phyloP scores from a whole-genome alignment of 92 coral and sea anemone species.

The Parazoanthus darwini region DNA sequence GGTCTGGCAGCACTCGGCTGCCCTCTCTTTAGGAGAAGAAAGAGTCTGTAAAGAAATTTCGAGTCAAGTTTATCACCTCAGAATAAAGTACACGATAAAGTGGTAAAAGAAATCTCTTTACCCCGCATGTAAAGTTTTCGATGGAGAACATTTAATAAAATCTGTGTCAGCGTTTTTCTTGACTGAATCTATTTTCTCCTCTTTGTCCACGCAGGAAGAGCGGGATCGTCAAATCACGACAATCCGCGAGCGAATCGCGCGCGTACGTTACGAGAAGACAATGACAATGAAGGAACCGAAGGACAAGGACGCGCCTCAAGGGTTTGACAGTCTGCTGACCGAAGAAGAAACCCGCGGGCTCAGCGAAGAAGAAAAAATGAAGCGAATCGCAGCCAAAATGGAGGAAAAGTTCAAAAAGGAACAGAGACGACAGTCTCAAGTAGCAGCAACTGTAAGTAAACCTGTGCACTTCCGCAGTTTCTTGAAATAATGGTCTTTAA shows the following conservation, averaged over 20 bases:
- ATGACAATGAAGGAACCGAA: conserved; percentile 94
- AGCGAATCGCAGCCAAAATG: conserved; percentile 96
- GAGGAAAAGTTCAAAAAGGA: conserved; percentile 93
- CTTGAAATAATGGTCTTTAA: no score
- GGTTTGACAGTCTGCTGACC: conserved; percentile 85
- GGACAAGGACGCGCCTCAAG: conserved; percentile 71
- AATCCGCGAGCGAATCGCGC: conserved; percentile 95
- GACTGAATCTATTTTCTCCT: not conserved
- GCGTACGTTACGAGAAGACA: conserved; percentile 96
- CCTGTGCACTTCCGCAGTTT: not conserved
- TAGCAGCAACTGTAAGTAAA: conserved; percentile 41
- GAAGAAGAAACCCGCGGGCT: conserved; percentile 89
- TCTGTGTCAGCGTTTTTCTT: not conserved
- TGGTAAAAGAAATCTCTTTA: no score
- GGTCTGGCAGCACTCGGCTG: no score
- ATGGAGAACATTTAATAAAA: no score
- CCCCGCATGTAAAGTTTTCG: no score
- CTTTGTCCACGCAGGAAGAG: conserved; percentile 68
- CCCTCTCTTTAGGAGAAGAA: no score
- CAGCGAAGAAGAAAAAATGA: conserved; percentile 90
- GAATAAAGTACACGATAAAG: no score
- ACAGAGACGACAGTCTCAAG: conserved; percentile 65
- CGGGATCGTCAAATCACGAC: conserved; percentile 93
- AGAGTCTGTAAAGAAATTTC: no score
- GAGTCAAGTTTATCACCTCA: no score